Conservation (phyloP, 2,113 vertebrate species). For the Peromyscus polionotus region DNA sequence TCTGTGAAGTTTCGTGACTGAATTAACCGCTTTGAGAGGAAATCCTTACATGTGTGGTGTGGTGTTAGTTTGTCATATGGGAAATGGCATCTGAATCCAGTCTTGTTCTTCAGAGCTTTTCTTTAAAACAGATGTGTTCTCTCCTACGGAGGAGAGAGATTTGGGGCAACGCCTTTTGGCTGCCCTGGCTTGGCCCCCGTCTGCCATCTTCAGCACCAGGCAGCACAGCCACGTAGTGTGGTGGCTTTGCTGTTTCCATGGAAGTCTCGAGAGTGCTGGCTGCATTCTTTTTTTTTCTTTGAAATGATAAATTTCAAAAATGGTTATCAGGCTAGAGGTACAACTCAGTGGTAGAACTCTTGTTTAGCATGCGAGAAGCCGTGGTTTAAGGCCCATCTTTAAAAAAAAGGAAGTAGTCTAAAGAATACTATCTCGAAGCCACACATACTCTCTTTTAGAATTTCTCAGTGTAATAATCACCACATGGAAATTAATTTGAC, state of each 20-base stretch:
- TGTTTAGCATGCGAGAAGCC: accelerated
- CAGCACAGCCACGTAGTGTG: not conserved
- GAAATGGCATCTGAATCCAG: slow-evolving; percentile 11
- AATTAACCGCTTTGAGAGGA: slow-evolving; percentile 30
- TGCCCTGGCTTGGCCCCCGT: not conserved
- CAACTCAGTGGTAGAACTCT: not conserved
- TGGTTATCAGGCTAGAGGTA: not conserved
- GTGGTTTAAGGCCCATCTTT: not conserved
- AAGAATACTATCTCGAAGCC: slow-evolving; percentile 4
- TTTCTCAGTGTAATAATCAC: slow-evolving; percentile 57
- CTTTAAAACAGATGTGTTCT: slow-evolving; percentile 55
- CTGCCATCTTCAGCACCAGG: not conserved
- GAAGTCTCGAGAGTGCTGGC: not conserved
- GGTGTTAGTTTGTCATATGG: slow-evolving; percentile 55
- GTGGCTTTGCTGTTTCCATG: not conserved
- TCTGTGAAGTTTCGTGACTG: slow-evolving; percentile 46
- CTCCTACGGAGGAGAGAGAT: slow-evolving; percentile 31
- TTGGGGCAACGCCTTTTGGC: not conserved
- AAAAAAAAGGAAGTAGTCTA: not conserved
- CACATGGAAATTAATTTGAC: slow-evolving; percentile 57
- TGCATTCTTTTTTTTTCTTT: not conserved
- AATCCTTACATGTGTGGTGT: not conserved
- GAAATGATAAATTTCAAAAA: not conserved
- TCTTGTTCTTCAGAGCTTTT: slow-evolving; percentile 35
- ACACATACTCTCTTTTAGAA: not conserved